Evolutionary conservation across 2,888 invertebrate genomes (phyloP), one percentile per base, ranked within the genome.

Genomic region (Chrysolina oricalcia): DNA sequence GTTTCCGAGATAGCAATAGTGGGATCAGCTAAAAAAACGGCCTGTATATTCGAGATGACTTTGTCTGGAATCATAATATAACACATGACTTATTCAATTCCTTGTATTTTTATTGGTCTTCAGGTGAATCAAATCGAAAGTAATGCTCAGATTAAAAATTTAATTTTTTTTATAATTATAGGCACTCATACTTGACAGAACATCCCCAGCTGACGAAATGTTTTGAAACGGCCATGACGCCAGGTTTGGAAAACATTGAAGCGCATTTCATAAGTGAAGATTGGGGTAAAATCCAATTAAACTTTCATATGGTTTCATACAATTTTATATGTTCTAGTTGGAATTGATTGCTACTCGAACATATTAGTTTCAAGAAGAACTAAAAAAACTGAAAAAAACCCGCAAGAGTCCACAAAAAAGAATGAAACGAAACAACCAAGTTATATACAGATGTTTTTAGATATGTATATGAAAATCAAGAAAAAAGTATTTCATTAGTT

Each of bases 201-300:
- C 88, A 90, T 82, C 90, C 89, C 15, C 86, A 81, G 70, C 88
- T 92, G 62, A 86, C 83, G 13, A 89, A 89, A 82, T 86, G 69
- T 4, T 84, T 93, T 53, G 86, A 87, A 43, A 86, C 91, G 74
- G 88, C 88, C 81, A 87, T 88, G 68, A 82, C 78, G 27, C 85
- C 83, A 64, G 89, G 90, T 79, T 88, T 81, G 3, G 79, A 91
- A 76, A 89, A 89, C 82, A 87, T 93, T 72, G 85, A 86, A 70
- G 91, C 89, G 23, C 89, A 92, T 84, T 91, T 93, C 77, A 89
- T 93, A 63, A 93, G 93, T 82, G 90, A 91, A 63, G 89, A 86
- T 78, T 91, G 91, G 87, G 92, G 92, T 92, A 87, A 87, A 74
- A 11, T 72, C 46, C 72, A 73, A 40, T 21, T 50, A 35, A 27